Evolutionary conservation across 2,888 invertebrate genomes (phyloP).

Genomic region (Dromius quadrimaculatus): DNA sequence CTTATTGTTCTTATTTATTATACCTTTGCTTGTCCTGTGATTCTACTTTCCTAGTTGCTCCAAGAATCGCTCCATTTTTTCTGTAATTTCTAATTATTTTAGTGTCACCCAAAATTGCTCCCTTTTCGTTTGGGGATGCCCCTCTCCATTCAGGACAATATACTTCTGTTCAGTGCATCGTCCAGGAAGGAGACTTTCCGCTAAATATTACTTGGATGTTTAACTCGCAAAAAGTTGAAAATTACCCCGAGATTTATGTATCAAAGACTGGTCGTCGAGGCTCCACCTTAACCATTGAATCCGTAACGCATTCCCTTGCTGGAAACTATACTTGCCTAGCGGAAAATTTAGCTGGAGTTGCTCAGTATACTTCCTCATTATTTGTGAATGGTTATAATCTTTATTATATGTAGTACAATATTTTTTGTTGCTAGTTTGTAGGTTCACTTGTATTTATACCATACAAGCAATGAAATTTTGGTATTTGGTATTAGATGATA

Average conservation of each 20-base stretch:
- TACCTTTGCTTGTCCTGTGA: neutral
- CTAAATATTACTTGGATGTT: conserved; percentile 71
- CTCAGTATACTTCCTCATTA: conserved; percentile 62
- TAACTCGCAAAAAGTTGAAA: conserved; percentile 68
- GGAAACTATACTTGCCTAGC: conserved; percentile 67
- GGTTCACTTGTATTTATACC: neutral
- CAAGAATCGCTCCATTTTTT: conserved; percentile 73
- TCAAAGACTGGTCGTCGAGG: conserved; percentile 66
- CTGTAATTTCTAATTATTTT: conserved; percentile 70
- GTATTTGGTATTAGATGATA: too few species aligned
- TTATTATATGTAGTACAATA: conserved; percentile 17
- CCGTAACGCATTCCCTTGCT: conserved; percentile 62
- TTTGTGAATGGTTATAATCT: conserved; percentile 63
- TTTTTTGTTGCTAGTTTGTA: neutral
- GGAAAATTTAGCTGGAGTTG: conserved; percentile 64
- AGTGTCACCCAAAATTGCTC: conserved; percentile 85
- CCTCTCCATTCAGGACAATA: conserved; percentile 84
- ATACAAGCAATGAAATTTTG: too few species aligned
- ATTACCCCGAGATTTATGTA: conserved; percentile 69
- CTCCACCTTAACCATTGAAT: conserved; percentile 61
- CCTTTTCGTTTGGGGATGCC: conserved; percentile 82
- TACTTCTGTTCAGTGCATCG: conserved; percentile 79
- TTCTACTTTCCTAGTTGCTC: conserved; percentile 67
- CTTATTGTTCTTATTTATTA: conserved; percentile 48
- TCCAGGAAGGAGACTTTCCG: conserved; percentile 72